Evolutionary conservation across 2,113 vertebrate genomes (phyloP), one percentile per base, ranked within the genome.

Genomic region (Diphyllodes magnificus): DNA sequence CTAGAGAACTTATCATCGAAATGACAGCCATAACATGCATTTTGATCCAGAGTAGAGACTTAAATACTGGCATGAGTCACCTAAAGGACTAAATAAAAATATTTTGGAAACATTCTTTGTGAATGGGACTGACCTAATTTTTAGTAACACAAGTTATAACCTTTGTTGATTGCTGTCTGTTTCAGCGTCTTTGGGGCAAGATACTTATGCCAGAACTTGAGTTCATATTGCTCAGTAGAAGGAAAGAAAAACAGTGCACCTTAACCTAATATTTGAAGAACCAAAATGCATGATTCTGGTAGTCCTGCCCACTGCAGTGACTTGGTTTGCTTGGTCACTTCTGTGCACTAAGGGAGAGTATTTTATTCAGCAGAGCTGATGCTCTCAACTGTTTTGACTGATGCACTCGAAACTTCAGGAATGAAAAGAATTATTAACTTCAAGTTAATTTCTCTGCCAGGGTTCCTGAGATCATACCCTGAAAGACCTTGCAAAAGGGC

Each of bases 401-500:
- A 78, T 47, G 19, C 10, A 16, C 45, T 68, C 54, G 54, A 66
- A 73, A 73, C 66, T 81, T 70, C 11, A 83, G 35, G 13, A 90
- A 72, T 50, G 42, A 79, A 79, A 50, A 70, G 35, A 77, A 51
- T n/a, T 15, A 13, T 17, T 65, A 77, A 47, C 72, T 86, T 81
- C 13, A 70, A 73, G 56, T 70, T 94, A 66, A 63, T 8, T 72
- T 92, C 68, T 92, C 56, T 94, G 69, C 51, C 64, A 51, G 30
- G 11, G 49, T 71, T 89, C 87, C 40, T 59, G 60, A 88, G 80
- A 86, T 92, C 76, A 68, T 83, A 83, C 83, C 80, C 76, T 94
- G 21, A 78, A 76, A 90, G 95, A 93, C 95, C 88, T 96, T 90
- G 80, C 64, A 56, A 78, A 83, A 93, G 95, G 96, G 91, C 95